Evolutionary conservation across 2,888 invertebrate genomes (phyloP), one percentile per base, ranked within the genome.

Genomic region (Thymelicus lineola): DNA sequence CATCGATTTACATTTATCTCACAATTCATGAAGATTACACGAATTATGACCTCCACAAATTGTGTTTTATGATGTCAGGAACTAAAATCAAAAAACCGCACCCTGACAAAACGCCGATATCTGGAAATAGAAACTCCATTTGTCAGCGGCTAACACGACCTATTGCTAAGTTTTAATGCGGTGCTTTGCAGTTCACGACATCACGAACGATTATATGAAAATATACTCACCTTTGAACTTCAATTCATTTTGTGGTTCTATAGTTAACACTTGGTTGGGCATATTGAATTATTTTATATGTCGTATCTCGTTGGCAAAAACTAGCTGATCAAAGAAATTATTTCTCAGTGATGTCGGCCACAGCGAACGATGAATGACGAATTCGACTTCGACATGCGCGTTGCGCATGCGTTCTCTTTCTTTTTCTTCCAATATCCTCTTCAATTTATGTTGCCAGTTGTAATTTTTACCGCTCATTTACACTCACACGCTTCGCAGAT

Each of bases 201-300:
- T 76, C 77, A 79, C 75, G 71, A 74, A 77, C 64, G 77, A 76
- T 71, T 81, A 78, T 81, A 79, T 74, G 75, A 79, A 79, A 74
- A 72, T 79, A 76, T 75, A 92, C 96, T 96, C 94, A 98, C 98
- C 98, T 95, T 96, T 95, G 94, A 98, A 98, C 95, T 96, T 97
- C 83, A 98, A 95, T 94, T 98, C 98, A 93, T 95, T 95, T 93
- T 96, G 96, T 81, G 98, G 98, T 86, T 98, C 97, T 95, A 98
- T 97, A 88, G 95, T 94, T 92, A 98, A 94, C 88, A 97, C 95
- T 90, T 97, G 97, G 89, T 97, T 97, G 82, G 95, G 95, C 93
- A 93, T 93, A 85, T 88, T 92, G 83, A 82, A 82, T 79, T 82
- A 77, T 78, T 85, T 95, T 94, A 95, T 95, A 95, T 90, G 86